Evolutionary conservation across 2,888 invertebrate genomes (phyloP).

Genomic region (Pammene aurita): DNA sequence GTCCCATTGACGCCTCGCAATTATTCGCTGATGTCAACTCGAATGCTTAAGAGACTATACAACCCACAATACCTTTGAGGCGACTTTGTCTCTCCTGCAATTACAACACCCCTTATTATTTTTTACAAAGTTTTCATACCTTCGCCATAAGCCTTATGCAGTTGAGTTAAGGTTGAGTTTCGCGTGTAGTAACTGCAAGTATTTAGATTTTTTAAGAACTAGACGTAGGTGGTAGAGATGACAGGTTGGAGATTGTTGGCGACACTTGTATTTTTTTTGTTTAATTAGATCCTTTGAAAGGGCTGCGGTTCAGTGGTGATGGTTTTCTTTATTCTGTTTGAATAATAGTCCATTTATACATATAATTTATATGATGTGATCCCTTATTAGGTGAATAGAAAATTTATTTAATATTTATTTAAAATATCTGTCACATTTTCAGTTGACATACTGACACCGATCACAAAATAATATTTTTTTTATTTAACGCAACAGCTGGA

Average conservation of each 20-base stretch:
- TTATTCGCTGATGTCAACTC: slow-evolving; percentile 72
- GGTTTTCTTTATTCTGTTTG: slow-evolving; percentile 13
- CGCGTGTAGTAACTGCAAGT: neutral
- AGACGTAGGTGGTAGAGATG: slow-evolving; percentile 32
- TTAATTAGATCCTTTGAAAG: slow-evolving; percentile 38
- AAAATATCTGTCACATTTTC: no score
- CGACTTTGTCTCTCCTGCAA: slow-evolving; percentile 80
- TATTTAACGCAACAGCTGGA: no score
- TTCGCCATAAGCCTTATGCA: neutral
- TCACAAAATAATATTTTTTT: no score
- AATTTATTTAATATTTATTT: neutral
- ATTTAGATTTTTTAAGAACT: slow-evolving; percentile 33
- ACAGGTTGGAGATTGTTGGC: slow-evolving; percentile 37
- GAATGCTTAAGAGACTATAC: slow-evolving; percentile 76
- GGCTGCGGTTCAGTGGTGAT: slow-evolving; percentile 29
- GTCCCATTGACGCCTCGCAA: slow-evolving; percentile 72
- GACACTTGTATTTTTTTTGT: slow-evolving; percentile 34
- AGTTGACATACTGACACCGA: no score
- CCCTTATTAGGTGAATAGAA: no score
- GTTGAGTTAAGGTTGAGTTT: neutral
- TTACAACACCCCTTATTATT: slow-evolving; percentile 79
- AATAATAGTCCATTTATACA: neutral
- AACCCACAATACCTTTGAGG: slow-evolving; percentile 77
- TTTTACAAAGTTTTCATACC: slow-evolving; percentile 53
- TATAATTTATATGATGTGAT: neutral